Percentiles rank a stretch among this genome's conserved stretches.
These are phyloP conservation scores for Chelon auratus DNA, from an alignment of 2,797 vertebrate species.

Conservation along the genomic window DNA sequence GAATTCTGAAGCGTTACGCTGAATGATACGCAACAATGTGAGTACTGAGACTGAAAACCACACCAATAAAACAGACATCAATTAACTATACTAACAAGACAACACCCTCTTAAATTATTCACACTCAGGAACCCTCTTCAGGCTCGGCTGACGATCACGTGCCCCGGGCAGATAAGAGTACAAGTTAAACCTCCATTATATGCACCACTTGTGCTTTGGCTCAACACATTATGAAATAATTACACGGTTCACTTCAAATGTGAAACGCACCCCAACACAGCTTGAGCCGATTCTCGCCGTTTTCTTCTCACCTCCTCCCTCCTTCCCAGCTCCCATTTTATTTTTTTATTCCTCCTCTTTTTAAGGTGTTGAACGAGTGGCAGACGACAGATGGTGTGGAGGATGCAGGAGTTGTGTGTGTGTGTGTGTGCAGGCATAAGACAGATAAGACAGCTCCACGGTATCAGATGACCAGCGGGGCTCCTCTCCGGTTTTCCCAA, in stretches of 20 bases:
- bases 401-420: conserved; percentile 19
- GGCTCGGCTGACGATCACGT: conserved; percentile 42
- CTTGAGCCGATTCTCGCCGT: background rate
- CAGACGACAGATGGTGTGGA: conserved; percentile 63
- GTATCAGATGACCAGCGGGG: conserved; percentile 67
- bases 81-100: conserved; percentile 22
- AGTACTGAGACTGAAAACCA: background rate
- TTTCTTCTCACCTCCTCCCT: conserved; percentile 31
- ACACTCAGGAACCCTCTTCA: conserved; percentile 52
- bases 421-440: conserved; percentile 12
- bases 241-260: conserved; percentile 29
- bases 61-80: conserved; percentile 13
- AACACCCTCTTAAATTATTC: conserved; percentile 72
- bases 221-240: conserved; percentile 55
- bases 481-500: conserved; percentile 46
- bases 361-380: conserved; percentile 23
- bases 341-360: conserved; percentile 20
- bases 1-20: background rate
- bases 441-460: conserved; percentile 46
- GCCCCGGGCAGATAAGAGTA: conserved; percentile 16
- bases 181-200: conserved; percentile 2
- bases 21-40: background rate
- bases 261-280: conserved; percentile 7
- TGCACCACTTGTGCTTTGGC: conserved; percentile 3
- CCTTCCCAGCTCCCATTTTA: conserved; percentile 13